A percentile compares a stretch with the other conserved stretches of the same genome.
Conservation (phyloP, 2,888 invertebrate species). For the Eueremaeus valkanovi region DNA sequence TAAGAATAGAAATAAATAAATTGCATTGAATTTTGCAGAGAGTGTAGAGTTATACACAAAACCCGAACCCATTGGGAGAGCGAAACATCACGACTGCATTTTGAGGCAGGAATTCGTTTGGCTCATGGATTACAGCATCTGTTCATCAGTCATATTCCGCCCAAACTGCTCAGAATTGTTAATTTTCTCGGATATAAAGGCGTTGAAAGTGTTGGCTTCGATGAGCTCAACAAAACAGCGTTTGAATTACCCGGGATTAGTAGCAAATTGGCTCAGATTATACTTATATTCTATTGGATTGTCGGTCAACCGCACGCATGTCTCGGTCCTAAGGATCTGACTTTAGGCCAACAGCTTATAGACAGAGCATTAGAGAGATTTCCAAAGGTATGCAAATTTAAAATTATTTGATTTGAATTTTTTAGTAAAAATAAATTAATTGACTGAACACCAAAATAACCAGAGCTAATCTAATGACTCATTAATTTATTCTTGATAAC, state of each 20-base stretch:
- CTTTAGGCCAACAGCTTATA: background rate
- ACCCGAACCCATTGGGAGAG: constrained; percentile 17
- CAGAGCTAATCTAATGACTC: no score
- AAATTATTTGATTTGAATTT: background rate
- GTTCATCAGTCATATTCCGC: constrained; percentile 34
- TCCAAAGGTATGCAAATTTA: constrained; percentile 28
- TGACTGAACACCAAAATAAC: no score
- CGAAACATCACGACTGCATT: constrained; percentile 23
- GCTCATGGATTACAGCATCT: constrained; percentile 35
- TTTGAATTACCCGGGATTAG: constrained; percentile 30
- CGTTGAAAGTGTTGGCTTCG: constrained; percentile 1
- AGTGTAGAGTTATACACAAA: constrained; percentile 31
- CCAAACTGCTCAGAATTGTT: constrained; percentile 33
- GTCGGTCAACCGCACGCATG: constrained; percentile 15
- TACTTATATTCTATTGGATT: constrained; percentile 32
- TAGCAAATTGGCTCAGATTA: constrained; percentile 9
- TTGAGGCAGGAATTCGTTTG: constrained; percentile 34
- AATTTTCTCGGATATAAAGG: constrained; percentile 37
- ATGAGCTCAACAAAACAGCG: constrained; percentile 29
- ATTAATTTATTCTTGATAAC: no score
- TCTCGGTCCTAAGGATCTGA: constrained; percentile 23
- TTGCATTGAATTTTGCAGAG: background rate
- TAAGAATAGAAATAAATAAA: background rate
- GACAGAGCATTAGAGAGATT: constrained; percentile 36
- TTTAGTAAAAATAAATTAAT: background rate